phyloP scores from a whole-genome alignment of 2,113 vertebrate species.

The Mungos mungo region DNA sequence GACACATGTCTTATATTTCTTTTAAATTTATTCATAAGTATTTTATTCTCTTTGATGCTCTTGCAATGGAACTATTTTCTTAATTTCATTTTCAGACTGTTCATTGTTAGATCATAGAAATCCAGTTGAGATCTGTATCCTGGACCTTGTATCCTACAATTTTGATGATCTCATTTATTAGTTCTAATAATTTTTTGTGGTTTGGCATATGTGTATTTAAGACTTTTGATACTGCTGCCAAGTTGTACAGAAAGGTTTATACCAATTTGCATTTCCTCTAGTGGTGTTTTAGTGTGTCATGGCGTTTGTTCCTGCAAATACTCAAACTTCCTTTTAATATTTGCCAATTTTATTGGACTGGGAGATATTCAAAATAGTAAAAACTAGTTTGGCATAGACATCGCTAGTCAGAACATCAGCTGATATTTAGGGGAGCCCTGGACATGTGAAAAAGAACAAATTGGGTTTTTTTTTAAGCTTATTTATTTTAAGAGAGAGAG shows the following conservation, averaged over 20 bases:
- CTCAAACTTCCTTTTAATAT: not conserved
- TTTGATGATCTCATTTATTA: not conserved
- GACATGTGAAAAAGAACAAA: not conserved
- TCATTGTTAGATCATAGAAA: not conserved
- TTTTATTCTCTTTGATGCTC: not conserved
- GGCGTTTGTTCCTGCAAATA: not conserved
- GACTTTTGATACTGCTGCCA: not conserved
- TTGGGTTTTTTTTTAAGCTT: not conserved
- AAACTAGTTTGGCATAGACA: not conserved
- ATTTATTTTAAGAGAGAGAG: too few relatives aligned
- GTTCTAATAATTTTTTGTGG: not conserved
- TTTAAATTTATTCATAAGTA: not conserved
- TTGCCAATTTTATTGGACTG: not conserved
- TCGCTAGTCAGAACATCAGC: not conserved
- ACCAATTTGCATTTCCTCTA: not conserved
- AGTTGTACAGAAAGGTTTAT: not conserved
- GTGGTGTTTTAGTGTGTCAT: not conserved
- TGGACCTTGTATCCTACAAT: not conserved
- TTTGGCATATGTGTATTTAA: not conserved
- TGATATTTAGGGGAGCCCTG: not conserved
- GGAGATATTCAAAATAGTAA: not conserved
- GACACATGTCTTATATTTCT: not conserved
- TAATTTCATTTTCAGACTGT: not conserved
- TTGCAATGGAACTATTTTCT: not conserved
- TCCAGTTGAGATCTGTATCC: not conserved